phyloP scores from a whole-genome alignment of 2,113 vertebrate species.

The Platysternon megacephalum region DNA sequence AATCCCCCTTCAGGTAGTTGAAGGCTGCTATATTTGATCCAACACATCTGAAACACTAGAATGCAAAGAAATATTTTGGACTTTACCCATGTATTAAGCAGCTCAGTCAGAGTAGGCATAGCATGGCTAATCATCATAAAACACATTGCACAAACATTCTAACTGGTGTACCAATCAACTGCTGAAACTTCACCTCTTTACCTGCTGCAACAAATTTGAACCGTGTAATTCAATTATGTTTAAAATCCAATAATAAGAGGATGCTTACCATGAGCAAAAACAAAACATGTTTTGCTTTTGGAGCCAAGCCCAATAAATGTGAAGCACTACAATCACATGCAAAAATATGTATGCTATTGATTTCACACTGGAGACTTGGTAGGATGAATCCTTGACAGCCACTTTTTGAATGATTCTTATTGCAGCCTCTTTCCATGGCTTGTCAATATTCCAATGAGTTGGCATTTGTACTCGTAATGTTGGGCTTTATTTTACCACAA shows the following conservation, averaged over 20 bases:
- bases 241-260: neutral
- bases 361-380: neutral
- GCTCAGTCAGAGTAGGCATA: neutral
- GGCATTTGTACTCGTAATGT: neutral
- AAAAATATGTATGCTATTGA: neutral
- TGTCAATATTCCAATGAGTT: neutral
- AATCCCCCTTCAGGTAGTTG: too few species aligned
- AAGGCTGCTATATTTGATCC: neutral
- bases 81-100: neutral
- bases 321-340: neutral
- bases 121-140: neutral
- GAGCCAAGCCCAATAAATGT: neutral
- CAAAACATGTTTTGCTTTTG: neutral
- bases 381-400: neutral
- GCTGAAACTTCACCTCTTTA: neutral
- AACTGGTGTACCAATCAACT: neutral
- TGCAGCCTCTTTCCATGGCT: neutral
- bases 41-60: neutral
- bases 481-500: neutral
- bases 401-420: neutral
- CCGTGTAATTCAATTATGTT: neutral
- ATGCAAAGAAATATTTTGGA: neutral
- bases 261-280: neutral
- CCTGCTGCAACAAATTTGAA: neutral
- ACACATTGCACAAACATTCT: neutral